Evolutionary conservation across 2,888 invertebrate genomes (phyloP).

Genomic region (Bellardia bayeri): DNA sequence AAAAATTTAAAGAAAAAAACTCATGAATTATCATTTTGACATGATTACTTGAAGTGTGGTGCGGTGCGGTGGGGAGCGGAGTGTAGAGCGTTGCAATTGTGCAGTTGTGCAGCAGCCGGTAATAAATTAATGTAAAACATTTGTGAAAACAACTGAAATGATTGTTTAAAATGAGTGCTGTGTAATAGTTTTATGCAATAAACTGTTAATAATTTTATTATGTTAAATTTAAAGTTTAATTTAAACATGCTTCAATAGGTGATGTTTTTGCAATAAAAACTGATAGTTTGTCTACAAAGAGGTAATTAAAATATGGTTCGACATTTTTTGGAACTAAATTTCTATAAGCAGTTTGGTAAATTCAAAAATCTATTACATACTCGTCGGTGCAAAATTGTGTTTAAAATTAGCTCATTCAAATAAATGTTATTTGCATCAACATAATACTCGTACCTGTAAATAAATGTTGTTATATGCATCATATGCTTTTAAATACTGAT

Average conservation of each 20-base stretch:
- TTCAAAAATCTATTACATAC: no score
- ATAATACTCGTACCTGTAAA: no score
- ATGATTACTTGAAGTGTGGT: slow-evolving; percentile 57
- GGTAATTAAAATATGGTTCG: neutral
- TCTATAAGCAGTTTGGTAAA: no score
- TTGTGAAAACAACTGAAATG: slow-evolving; percentile 18
- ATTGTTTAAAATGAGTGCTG: neutral
- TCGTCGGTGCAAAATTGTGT: no score
- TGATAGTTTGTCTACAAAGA: neutral
- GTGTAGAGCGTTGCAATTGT: neutral
- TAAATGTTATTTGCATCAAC: no score
- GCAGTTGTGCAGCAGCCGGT: neutral
- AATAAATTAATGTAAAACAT: slow-evolving; percentile 49
- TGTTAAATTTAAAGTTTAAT: slow-evolving; percentile 20
- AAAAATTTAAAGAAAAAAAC: slow-evolving; percentile 23
- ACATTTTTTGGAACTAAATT: no score
- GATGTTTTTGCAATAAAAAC: neutral
- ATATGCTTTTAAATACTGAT: slow-evolving; percentile 17
- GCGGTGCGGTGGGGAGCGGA: neutral
- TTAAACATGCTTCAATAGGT: neutral
- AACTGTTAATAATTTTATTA: slow-evolving; percentile 24
- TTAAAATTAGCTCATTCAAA: no score
- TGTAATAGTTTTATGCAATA: slow-evolving; percentile 35
- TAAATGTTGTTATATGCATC: neutral
- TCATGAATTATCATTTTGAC: slow-evolving; percentile 65